These are phyloP conservation scores for Syngnathus rostellatus DNA, from an alignment of 2,797 vertebrate genomes.

Conservation along the genomic window DNA sequence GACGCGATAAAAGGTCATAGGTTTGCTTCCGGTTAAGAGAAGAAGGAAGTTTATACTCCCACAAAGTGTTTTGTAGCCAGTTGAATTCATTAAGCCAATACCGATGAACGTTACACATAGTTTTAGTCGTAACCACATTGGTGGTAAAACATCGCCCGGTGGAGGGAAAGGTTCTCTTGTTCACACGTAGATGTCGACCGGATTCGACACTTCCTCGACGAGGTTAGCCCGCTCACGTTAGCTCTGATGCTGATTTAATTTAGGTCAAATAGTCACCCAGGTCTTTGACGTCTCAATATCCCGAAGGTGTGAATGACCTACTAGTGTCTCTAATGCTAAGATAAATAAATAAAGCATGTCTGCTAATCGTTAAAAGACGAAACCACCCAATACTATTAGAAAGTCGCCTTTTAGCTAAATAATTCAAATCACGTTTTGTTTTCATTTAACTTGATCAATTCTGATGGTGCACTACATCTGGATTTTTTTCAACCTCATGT, in stretches of 20 bases:
- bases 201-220: conserved; percentile 42
- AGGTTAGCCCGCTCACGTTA: conserved; percentile 61
- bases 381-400: no score
- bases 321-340: not conserved
- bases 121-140: not conserved
- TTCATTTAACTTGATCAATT: not conserved
- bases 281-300: not conserved
- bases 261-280: no score
- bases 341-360: not conserved
- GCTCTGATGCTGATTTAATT: conserved; percentile 21
- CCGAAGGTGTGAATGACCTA: not conserved
- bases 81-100: not conserved
- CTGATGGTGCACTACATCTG: not conserved
- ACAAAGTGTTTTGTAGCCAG: not conserved
- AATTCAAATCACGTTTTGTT: no score
- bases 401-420: no score
- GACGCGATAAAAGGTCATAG: no score
- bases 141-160: not conserved
- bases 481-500: no score
- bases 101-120: not conserved
- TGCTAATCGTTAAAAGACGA: not conserved
- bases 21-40: conserved; percentile 56
- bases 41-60: conserved; percentile 24
- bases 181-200: conserved; percentile 33
- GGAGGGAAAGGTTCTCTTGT: conserved; percentile 20